Base-by-base conservation (phyloP, 1,140 invertebrate genomes). In the Dendroctonus ponderosae region DNA sequence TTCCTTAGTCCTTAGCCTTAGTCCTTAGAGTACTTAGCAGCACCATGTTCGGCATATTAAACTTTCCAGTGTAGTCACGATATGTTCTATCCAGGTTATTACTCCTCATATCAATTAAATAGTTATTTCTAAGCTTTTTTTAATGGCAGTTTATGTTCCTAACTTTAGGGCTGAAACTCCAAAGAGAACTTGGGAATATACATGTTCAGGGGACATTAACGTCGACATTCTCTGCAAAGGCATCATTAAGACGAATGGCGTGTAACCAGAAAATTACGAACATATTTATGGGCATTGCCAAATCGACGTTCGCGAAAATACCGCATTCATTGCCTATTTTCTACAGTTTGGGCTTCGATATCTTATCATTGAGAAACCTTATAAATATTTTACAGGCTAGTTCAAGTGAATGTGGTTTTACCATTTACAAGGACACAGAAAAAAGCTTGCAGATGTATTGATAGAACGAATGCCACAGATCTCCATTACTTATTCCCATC, bases 201-300 rank as follows among this genome's bases (percentile, higher is more conserved):
- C 73, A 76, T 76, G 73, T 76, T 76, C 75, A 72, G 70, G 69
- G 68, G 59, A 75, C 75, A 76, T 76, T 76, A 76, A 72, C 71
- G 69, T 64, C 69, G 71, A 66, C 65, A 67, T 66, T 67, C 72
- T 49, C 70, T 68, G 59, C 64, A 64, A 69, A 76, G 75, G 75
- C 75, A 76, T 76, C 75, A 76, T 76, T 76, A 76, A 76, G 75
- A 76, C 72, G 74, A 75, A 76, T 76, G 70, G 75, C 75, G 75
- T 76, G 75, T 76, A 75, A 73, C 68, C 66, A 56, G 66, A 68
- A 74, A 74, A 76, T 76, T 73, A 76, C 75, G 75, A 75, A 75
- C 68, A 59, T 65, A 58, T 52, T 62, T 60, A 48, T 7, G 38
- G 26, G 41, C 15, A 60, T 49, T 58, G 12, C 6, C 11, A 8